Evolutionary conservation across 2,888 invertebrate genomes (phyloP), one percentile per base, ranked within the genome.

Genomic region (Loripinus fragilis): DNA sequence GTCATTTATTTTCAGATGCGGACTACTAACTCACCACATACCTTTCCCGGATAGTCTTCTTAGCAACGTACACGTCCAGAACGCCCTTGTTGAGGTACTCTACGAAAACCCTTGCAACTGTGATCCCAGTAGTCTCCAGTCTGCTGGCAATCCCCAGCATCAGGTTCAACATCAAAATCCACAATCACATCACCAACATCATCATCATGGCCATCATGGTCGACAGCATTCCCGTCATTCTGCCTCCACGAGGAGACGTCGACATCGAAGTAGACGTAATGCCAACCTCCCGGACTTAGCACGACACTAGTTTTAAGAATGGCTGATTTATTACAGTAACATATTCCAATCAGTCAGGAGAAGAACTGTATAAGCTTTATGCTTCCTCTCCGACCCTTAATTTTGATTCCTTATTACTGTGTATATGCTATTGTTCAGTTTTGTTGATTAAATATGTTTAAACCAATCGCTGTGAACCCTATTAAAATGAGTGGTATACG

Each of bases 1-100:
- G n/a, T n/a, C n/a, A n/a, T n/a, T n/a, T n/a, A n/a, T n/a, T 81
- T 83, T 10, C 80, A 92, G 92, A 72, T 92, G 92, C 81, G 91
- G 91, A 12, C 73, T 83, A 17, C 76, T 90, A 12, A 86, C 89
- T 0, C 85, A 87, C 55, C 89, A 87, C 79, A 87, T 92, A 48
- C 89, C 87, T 1, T 88, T 85, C 52, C 92, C 92, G 5, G 74
- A 79, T 55, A 89, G 87, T 69, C 74, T 85, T 42, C 73, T 89
- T 17, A 76, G 71, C 25, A 71, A 78, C 33, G 50, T 45, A 42
- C 68, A 85, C 73, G 85, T 87, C 50, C 80, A 80, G 41, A 33
- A 68, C 0, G 87, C 85, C n/a, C 52, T 90, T 2, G 65, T 72
- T 55, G 60, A 77, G 0, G 80, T 87, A 0, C 84, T 87, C 45